Evolutionary conservation across 2,797 vertebrate species (phyloP).

Genomic region (Chloroceryle amazona): DNA sequence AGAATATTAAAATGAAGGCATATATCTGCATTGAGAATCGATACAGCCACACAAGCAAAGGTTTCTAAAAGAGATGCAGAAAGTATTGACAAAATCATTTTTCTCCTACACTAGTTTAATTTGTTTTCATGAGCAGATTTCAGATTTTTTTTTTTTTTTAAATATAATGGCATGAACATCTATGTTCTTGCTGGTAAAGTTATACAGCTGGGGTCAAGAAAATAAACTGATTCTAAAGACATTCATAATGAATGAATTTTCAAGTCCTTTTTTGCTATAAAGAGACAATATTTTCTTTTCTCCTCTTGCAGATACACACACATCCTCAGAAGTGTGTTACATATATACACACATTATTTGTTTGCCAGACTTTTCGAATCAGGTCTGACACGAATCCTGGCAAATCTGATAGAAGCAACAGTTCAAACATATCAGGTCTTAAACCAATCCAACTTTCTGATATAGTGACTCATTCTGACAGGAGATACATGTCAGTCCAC

Average conservation of each 20-base stretch:
- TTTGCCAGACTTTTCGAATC: slow-evolving; percentile 2
- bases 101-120: neutral
- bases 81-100: neutral
- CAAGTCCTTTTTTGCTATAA: neutral
- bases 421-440: slow-evolving; percentile 33
- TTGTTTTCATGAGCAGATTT: neutral
- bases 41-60: neutral
- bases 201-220: neutral
- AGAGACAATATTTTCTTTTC: neutral
- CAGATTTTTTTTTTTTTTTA: neutral
- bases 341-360: neutral
- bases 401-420: slow-evolving; percentile 27
- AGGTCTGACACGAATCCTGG: neutral
- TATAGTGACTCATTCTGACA: neutral
- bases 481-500: neutral
- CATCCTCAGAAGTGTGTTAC: neutral
- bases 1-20: neutral
- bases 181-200: neutral
- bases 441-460: slow-evolving; percentile 9
- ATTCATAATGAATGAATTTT: neutral
- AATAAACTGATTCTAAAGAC: neutral
- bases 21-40: neutral
- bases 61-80: neutral
- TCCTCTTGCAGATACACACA: neutral
- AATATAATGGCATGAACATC: neutral